These are phyloP conservation scores for Cephalotes varians DNA, from an alignment of 2,888 invertebrate species.

Conservation along the genomic window DNA sequence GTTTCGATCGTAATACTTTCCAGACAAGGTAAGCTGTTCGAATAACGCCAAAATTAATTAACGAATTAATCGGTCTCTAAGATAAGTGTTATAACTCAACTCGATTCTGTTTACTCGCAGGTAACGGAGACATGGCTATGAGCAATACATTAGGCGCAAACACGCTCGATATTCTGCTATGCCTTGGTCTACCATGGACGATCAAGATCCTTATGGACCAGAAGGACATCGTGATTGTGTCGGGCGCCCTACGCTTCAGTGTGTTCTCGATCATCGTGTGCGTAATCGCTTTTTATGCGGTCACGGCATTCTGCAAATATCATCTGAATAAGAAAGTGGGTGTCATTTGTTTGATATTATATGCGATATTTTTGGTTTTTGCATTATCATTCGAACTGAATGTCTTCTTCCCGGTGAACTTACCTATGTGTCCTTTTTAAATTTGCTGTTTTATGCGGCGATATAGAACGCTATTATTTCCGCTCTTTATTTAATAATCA, in stretches of 20 bases:
- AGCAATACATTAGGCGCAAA: constrained; percentile 95
- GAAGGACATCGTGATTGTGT: constrained; percentile 89
- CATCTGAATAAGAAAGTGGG: constrained; percentile 91
- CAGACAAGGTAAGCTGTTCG: constrained; percentile 89
- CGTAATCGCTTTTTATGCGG: constrained; percentile 90
- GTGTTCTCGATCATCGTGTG: constrained; percentile 92
- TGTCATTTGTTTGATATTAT: constrained; percentile 88
- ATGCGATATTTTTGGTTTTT: constrained; percentile 90
- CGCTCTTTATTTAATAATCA: not conserved
- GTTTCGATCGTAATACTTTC: constrained; percentile 95
- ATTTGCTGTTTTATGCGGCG: not conserved
- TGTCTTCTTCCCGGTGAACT: constrained; percentile 87
- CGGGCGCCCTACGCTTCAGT: constrained; percentile 93
- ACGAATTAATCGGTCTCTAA: not conserved
- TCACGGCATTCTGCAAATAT: constrained; percentile 90
- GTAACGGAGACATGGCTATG: constrained; percentile 94
- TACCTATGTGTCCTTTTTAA: constrained; percentile 76
- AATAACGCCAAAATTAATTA: not conserved
- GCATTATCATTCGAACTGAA: constrained; percentile 93
- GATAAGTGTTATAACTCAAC: not conserved
- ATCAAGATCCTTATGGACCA: constrained; percentile 89
- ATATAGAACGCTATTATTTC: not conserved
- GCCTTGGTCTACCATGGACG: constrained; percentile 94
- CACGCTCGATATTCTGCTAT: constrained; percentile 93
- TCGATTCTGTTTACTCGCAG: constrained; percentile 85